These are phyloP conservation scores for Pholis gunnellus DNA, from an alignment of 2,113 vertebrate species.

Conservation along the genomic window DNA sequence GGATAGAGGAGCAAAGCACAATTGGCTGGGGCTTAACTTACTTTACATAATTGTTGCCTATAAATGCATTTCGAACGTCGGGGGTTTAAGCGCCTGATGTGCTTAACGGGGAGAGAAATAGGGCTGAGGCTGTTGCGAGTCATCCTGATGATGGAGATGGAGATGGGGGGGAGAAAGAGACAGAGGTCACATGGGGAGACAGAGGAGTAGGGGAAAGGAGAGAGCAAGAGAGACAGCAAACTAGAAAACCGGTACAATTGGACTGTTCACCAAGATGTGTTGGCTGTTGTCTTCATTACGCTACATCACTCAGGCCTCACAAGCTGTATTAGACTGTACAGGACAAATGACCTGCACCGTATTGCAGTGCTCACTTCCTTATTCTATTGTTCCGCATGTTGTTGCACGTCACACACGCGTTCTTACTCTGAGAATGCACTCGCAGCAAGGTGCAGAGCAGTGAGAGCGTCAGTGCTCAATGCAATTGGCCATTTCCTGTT, in stretches of 20 bases:
- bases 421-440: background rate
- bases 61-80: slow-evolving; percentile 50
- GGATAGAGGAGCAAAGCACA: slow-evolving; percentile 42
- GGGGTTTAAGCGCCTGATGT: slow-evolving; percentile 50
- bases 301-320: background rate
- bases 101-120: slow-evolving; percentile 43
- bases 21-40: slow-evolving; percentile 51
- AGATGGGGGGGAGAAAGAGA: slow-evolving; percentile 27
- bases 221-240: slow-evolving; percentile 9
- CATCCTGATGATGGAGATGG: slow-evolving; percentile 23
- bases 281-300: slow-evolving; percentile 1
- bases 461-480: background rate
- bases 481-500: background rate
- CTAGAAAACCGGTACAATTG: background rate
- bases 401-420: background rate
- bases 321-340: slow-evolving; percentile 1
- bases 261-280: background rate
- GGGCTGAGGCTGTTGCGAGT: slow-evolving; percentile 23
- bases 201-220: background rate
- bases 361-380: background rate
- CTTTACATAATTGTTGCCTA: slow-evolving; percentile 68
- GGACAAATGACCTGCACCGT: background rate
- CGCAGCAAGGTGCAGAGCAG: background rate
- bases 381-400: background rate
- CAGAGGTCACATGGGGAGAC: slow-evolving; percentile 13